Evolutionary conservation across 2,797 vertebrate species (phyloP), one percentile per base, ranked within the genome.

Genomic region (Oryzias dopingdopingensis): DNA sequence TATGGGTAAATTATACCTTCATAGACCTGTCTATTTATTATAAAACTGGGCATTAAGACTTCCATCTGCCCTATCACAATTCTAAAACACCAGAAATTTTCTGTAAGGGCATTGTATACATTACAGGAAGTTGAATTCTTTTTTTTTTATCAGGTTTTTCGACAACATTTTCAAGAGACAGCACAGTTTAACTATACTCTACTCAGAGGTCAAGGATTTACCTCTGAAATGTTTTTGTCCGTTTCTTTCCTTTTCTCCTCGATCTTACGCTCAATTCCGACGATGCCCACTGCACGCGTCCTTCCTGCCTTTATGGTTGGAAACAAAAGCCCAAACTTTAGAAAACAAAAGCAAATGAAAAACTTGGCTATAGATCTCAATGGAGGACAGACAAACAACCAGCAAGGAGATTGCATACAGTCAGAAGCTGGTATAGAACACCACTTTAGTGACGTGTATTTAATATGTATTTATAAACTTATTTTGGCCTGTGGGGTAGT

Each of bases 141-240:
- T 22, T 22, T 26, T 6, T 26, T 26, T 26, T 26, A 26, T 1
- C 5, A n/a, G 12, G 4, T 40, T 20, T 48, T 2, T 20, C 12
- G 8, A 12, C 12, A 4, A 8, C 2, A 12, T 45, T 18, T 13
- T 20, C 12, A 22, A 13, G 45, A 47, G 12, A 22, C 4, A 13
- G 20, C 47, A 17, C 17, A 62, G 23, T 48, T 51, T n/a, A 14
- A 16, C 14, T 24, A 54, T 6, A 20, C 13, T 37, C 44, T 50
- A 56, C 14, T 29, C 3, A 23, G 13, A 10, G 44, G 22, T 53
- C 49, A 7, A 50, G 40, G 42, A 15, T 29, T 63, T 59, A 98
- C 97, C 94, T 99, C 97, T 14, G 96, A 98, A 92, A 99, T 99
- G 86, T 98, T 98, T 93, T 98, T 99, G 90, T 99, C 97, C 0